These are phyloP conservation scores for Nymphalis c-album DNA, from an alignment of 2,888 invertebrate species.

Conservation along the genomic window DNA sequence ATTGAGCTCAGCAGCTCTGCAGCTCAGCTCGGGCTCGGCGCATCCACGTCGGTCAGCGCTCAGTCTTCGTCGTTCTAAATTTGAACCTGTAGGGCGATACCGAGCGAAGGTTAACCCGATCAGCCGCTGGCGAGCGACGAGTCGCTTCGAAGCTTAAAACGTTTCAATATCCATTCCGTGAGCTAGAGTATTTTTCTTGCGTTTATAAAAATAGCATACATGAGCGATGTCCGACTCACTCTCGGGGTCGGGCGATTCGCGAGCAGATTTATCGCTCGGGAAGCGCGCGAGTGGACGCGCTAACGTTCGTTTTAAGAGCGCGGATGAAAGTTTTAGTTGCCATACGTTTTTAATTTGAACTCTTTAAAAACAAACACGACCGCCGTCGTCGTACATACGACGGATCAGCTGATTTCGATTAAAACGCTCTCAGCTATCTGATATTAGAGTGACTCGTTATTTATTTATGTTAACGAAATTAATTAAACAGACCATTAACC, in stretches of 20 bases:
- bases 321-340: conserved; percentile 73
- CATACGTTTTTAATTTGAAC: conserved; percentile 70
- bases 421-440: conserved; percentile 29
- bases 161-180: conserved; percentile 56
- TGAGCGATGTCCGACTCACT: conserved; percentile 59
- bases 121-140: conserved; percentile 45
- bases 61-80: conserved; percentile 57
- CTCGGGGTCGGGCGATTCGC: conserved; percentile 69
- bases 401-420: conserved; percentile 52
- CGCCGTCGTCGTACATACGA: conserved; percentile 37
- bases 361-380: conserved; percentile 55
- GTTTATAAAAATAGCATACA: conserved; percentile 67
- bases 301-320: conserved; percentile 60
- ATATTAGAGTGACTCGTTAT: conserved; percentile 25
- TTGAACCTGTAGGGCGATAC: conserved; percentile 59
- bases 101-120: conserved; percentile 38
- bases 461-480: conserved; percentile 58
- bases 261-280: conserved; percentile 71
- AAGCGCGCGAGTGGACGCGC: too few species aligned
- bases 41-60: conserved; percentile 1
- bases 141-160: conserved; percentile 47
- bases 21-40: conserved; percentile 21
- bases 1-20: conserved; percentile 10
- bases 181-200: conserved; percentile 62
- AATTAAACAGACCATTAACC: conserved; percentile 74